Evolutionary conservation across 2,113 vertebrate species (phyloP).

Genomic region (Lamprologus ornatipinnis): DNA sequence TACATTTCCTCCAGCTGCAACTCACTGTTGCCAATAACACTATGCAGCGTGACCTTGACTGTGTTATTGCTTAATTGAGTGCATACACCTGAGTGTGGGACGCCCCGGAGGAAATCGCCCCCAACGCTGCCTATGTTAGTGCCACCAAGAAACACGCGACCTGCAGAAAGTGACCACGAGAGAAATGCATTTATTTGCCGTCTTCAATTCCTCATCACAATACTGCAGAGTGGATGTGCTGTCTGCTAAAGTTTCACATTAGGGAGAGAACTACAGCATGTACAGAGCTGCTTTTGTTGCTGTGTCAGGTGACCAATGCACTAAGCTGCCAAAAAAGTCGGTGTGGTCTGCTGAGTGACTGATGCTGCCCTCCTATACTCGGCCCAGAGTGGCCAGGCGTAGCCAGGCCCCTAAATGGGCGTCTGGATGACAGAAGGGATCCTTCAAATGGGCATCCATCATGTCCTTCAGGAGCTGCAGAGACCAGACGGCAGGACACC

Average conservation of each 20-base stretch:
- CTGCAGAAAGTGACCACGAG: not conserved
- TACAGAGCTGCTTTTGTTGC: not conserved
- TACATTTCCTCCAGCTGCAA: conserved; percentile 26
- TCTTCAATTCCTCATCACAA: not conserved
- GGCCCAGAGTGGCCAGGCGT: conserved; percentile 4
- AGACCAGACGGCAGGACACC: not conserved
- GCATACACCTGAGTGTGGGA: conserved; percentile 3
- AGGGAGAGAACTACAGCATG: not conserved
- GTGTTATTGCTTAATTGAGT: conserved; percentile 8
- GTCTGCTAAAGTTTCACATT: not conserved
- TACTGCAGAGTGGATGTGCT: not conserved
- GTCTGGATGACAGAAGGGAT: conserved; percentile 46
- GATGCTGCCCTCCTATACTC: conserved; percentile 25
- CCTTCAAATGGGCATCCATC: conserved; percentile 22
- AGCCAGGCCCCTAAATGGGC: conserved; percentile 34
- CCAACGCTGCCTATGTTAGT: not conserved
- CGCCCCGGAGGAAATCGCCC: conserved; percentile 7
- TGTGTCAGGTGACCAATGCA: conserved; percentile 3
- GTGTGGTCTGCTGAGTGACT: conserved; percentile 28
- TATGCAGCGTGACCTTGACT: conserved; percentile 5
- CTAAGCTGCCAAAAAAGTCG: not conserved
- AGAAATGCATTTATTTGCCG: not conserved
- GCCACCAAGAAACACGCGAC: not conserved
- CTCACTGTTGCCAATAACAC: not conserved
- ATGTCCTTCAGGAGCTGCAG: conserved; percentile 1